phyloP scores from a whole-genome alignment of 2,888 invertebrate species.

The Diarsia dahlii region DNA sequence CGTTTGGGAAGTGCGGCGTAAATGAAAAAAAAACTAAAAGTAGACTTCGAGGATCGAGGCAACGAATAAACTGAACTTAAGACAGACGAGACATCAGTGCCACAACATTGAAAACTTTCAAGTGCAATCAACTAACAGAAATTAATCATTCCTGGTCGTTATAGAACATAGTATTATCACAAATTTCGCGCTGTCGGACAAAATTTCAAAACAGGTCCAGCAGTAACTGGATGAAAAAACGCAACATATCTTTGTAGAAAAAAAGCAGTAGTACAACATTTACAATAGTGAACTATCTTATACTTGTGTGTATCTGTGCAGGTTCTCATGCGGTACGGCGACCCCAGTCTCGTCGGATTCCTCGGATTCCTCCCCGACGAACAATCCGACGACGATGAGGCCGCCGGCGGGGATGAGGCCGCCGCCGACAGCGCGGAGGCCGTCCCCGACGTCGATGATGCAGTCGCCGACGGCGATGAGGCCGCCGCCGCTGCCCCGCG shows the following conservation, averaged over 20 bases:
- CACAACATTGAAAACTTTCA: neutral
- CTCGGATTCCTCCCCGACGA: slow-evolving; percentile 79
- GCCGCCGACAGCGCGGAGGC: slow-evolving; percentile 9
- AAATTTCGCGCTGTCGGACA: neutral
- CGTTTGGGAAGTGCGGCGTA: slow-evolving; percentile 32
- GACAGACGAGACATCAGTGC: neutral
- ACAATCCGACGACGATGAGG: slow-evolving; percentile 62
- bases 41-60: neutral
- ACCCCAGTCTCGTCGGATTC: slow-evolving; percentile 87
- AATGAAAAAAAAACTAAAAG: neutral
- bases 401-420: slow-evolving; percentile 8
- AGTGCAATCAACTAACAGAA: no score
- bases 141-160: neutral
- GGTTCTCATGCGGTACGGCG: slow-evolving; percentile 86
- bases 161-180: neutral
- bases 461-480: neutral
- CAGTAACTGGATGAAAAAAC: neutral
- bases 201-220: neutral
- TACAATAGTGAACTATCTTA: slow-evolving; percentile 2
- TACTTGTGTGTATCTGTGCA: slow-evolving; percentile 55
- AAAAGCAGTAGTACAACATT: neutral
- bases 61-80: neutral
- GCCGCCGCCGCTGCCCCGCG: slow-evolving; percentile 67
- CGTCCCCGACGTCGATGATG: slow-evolving; percentile 34
- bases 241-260: neutral